Percentiles rank a stretch among this genome's conserved stretches.
These are phyloP conservation scores for Nicator chloris DNA, from an alignment of 2,113 vertebrate genomes.

Conservation along the genomic window DNA sequence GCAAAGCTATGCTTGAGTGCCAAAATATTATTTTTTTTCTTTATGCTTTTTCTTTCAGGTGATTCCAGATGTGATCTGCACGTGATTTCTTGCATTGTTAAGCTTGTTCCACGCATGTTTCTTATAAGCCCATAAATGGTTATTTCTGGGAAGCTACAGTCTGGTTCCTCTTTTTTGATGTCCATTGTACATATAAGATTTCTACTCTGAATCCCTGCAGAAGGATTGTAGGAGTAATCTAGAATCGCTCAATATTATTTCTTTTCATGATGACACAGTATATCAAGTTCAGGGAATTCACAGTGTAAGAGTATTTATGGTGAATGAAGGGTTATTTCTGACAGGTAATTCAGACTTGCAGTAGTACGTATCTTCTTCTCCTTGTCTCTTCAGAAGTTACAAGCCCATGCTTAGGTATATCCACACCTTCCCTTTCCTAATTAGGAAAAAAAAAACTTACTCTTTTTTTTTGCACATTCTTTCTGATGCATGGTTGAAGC, in stretches of 20 bases:
- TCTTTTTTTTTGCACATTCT: no score
- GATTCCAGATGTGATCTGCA: background rate
- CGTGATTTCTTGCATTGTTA: background rate
- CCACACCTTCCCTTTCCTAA: background rate
- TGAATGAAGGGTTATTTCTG: background rate
- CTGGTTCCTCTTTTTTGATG: background rate
- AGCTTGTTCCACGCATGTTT: background rate
- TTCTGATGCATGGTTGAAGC: background rate
- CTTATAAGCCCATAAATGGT: background rate
- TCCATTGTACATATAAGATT: background rate
- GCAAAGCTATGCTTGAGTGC: background rate
- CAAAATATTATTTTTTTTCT: background rate
- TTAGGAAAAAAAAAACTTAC: no score
- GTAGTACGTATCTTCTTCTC: background rate
- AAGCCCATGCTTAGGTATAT: background rate
- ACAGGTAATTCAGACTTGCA: background rate
- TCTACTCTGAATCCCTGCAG: background rate
- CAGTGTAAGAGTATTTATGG: background rate
- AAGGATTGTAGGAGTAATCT: background rate
- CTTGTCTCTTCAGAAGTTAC: background rate
- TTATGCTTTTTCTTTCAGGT: background rate
- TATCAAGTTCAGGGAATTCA: background rate
- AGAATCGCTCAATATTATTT: background rate
- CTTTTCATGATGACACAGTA: background rate
- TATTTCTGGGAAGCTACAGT: background rate